Conservation (phyloP, 2,113 vertebrate species). For the Chelonoidis abingdonii region DNA sequence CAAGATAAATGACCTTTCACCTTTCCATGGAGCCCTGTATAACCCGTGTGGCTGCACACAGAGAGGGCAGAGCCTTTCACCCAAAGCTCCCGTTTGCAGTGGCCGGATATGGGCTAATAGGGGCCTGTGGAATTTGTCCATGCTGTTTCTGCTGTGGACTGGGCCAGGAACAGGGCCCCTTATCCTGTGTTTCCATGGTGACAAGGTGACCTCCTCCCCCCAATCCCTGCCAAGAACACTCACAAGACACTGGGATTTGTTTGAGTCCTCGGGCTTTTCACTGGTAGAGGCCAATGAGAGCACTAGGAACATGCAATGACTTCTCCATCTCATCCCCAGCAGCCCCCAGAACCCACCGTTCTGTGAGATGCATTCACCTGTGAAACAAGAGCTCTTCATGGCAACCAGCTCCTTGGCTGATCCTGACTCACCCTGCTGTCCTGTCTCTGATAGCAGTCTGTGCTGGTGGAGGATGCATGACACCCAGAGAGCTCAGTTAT, state of each 20-base stretch:
- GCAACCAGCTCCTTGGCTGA: not conserved
- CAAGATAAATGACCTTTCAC: not conserved
- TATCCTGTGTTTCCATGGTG: not conserved
- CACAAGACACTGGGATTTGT: not conserved
- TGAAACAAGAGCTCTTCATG: not conserved
- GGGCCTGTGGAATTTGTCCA: not conserved
- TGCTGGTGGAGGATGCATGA: too few species aligned
- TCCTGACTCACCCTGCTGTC: not conserved
- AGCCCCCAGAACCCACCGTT: not conserved
- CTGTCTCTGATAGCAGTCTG: not conserved
- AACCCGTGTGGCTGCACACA: not conserved
- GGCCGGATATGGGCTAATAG: not conserved
- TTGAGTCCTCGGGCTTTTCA: not conserved
- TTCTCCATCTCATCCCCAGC: not conserved
- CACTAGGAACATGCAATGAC: conserved; percentile 15
- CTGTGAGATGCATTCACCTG: not conserved
- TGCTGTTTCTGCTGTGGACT: not conserved
- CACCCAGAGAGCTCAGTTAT: too few species aligned
- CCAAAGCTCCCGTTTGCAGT: not conserved
- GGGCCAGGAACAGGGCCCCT: not conserved
- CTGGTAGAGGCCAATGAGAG: not conserved
- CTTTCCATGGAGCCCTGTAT: not conserved
- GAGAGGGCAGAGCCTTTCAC: not conserved
- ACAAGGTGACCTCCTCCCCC: not conserved
- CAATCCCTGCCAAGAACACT: not conserved